phyloP scores from a whole-genome alignment of 2,888 invertebrate species.

The Cyclophora albipunctata region DNA sequence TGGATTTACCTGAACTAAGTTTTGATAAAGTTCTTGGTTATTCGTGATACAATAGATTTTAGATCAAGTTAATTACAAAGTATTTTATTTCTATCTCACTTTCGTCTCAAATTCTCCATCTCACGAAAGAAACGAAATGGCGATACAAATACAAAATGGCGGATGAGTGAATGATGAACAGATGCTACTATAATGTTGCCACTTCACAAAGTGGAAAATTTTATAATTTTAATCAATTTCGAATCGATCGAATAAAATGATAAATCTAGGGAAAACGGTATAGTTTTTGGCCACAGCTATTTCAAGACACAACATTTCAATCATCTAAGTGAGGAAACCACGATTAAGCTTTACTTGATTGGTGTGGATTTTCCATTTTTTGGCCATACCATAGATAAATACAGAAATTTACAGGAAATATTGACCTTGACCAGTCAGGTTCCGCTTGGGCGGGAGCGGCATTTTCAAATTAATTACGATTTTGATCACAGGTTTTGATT shows the following conservation, averaged over 20 bases:
- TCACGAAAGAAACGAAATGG: conserved; percentile 74
- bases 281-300: not conserved
- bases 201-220: not conserved
- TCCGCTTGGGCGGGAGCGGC: too few relatives aligned
- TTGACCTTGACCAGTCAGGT: too few relatives aligned
- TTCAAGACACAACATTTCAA: not conserved
- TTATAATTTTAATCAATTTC: not conserved
- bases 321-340: too few relatives aligned
- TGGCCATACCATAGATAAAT: too few relatives aligned
- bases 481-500: too few relatives aligned
- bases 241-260: too few relatives aligned
- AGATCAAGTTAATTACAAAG: conserved; percentile 25
- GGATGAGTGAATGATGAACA: conserved; percentile 10
- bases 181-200: not conserved
- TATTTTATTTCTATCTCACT: conserved; percentile 74
- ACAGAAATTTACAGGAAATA: too few relatives aligned
- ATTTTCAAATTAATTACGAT: too few relatives aligned
- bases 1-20: conserved; percentile 21
- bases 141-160: conserved; percentile 72
- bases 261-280: not conserved
- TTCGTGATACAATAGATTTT: conserved; percentile 2
- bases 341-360: too few relatives aligned
- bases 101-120: conserved; percentile 66
- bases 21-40: not conserved
- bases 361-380: too few relatives aligned